These are phyloP conservation scores for Okapia johnstoni DNA, from an alignment of 2,113 vertebrate genomes.

Conservation along the genomic window DNA sequence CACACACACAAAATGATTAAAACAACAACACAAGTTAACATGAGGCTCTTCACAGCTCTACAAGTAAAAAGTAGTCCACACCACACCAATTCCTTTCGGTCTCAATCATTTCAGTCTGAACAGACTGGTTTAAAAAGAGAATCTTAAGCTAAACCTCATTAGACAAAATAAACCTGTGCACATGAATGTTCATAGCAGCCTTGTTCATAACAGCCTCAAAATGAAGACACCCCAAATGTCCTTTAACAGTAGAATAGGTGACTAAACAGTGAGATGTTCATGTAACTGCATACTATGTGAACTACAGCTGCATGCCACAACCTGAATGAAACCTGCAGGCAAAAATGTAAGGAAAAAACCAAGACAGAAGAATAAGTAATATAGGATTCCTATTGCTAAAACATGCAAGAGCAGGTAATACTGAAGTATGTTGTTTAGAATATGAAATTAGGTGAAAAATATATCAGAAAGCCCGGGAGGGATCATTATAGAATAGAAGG, in stretches of 20 bases:
- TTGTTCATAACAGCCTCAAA: neutral
- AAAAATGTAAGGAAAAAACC: neutral
- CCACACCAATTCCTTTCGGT: neutral
- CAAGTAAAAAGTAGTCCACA: neutral
- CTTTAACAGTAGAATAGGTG: neutral
- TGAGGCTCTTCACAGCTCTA: rapidly evolving
- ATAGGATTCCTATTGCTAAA: neutral
- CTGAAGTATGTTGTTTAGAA: neutral
- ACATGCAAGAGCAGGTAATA: neutral
- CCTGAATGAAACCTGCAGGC: neutral
- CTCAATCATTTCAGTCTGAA: neutral
- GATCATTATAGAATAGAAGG: neutral
- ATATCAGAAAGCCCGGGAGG: neutral
- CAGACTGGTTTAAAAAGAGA: neutral
- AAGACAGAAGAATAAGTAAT: neutral
- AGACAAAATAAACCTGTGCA: neutral
- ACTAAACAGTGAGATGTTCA: neutral
- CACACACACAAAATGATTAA: neutral
- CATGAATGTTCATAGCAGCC: neutral
- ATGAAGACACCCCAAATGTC: neutral
- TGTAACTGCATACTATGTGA: neutral
- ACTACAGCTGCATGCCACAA: neutral
- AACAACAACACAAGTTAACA: neutral
- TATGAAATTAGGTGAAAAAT: neutral
- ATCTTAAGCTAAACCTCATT: slow-evolving; percentile 18